phyloP scores from a whole-genome alignment of 1,140 invertebrate species.

The Andrena cerasifolii region DNA sequence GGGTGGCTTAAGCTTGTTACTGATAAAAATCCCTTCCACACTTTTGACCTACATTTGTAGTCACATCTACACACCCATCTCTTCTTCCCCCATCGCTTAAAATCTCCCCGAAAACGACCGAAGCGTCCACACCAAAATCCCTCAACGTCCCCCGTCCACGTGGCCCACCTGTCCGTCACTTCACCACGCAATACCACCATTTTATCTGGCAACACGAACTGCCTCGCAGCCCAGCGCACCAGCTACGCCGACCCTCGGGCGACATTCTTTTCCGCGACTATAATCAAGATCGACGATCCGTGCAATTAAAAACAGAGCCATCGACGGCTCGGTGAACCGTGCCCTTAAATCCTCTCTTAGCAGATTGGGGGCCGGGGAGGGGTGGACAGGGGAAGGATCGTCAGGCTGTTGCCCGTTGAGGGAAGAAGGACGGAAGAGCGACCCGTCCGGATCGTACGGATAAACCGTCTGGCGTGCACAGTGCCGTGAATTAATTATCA shows the following conservation, averaged over 20 bases:
- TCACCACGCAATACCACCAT: too few species aligned
- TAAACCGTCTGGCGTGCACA: slow-evolving; percentile 59
- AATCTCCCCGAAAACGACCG: too few species aligned
- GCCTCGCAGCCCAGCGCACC: neutral
- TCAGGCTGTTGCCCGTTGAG: neutral
- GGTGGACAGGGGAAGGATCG: slow-evolving; percentile 42
- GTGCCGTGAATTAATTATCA: slow-evolving; percentile 73
- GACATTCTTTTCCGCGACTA: slow-evolving; percentile 54
- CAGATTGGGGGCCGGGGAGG: neutral
- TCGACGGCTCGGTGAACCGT: slow-evolving; percentile 52
- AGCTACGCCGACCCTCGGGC: slow-evolving; percentile 46
- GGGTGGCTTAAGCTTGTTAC: too few species aligned
- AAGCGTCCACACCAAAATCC: too few species aligned
- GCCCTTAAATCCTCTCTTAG: slow-evolving; percentile 47
- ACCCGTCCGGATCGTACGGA: slow-evolving; percentile 55
- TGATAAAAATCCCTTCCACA: too few species aligned
- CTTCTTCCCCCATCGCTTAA: too few species aligned
- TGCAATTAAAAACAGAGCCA: slow-evolving; percentile 65
- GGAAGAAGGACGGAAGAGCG: slow-evolving; percentile 40
- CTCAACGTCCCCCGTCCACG: too few species aligned
- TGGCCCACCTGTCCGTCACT: too few species aligned
- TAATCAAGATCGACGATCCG: slow-evolving; percentile 65
- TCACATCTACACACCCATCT: too few species aligned
- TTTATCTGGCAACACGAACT: neutral
- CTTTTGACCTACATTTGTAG: too few species aligned